Base-by-base conservation (phyloP, 2,797 vertebrate genomes). In the Cossypha niveicapilla region DNA sequence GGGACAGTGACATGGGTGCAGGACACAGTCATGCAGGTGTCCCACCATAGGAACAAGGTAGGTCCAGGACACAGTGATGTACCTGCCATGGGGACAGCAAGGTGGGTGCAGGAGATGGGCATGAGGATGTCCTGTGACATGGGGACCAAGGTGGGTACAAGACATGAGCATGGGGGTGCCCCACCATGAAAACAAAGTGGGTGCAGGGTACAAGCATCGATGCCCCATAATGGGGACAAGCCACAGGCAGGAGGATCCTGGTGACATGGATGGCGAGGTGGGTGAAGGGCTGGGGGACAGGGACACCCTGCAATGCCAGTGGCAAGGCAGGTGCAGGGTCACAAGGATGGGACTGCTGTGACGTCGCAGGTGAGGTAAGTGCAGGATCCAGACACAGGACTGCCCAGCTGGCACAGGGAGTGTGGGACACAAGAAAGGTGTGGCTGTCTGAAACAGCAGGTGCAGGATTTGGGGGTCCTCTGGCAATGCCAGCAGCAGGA, bases 151-250 rank as follows among this genome's bases (percentile, higher is more conserved):
- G 24, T 63, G 57, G 78, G 25, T n/a, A 18, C 58, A 34, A 42
- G 48, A n/a, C 30, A 9, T n/a, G 39, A 10, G 27, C 23, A 5
- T 28, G 39, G 66, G 65, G 32, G 5, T 61, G 47, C 22, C 30
- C 22, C 39, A 14, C 10, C 14, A 3, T 10, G 18, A 18, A 34
- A 51, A 37, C 16, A 47, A 56, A 39, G 68, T 32, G 57, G 16
- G 34, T 75, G 30, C 62, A n/a, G 56, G 18, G 11, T 18, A 9
- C 0, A 1, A 45, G 13, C 48, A 25, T 5, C 9, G 34, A 6
- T 58, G 27, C 18, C 65, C n/a, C 8, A 0, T 11, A 16, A 17
- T 6, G 23, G 28, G 18, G 24, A 65, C 37, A 18, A 39, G 66
- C 11, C 25, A 45, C 7, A 24, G 51, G 44, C 56, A 47, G 56